Percentiles rank a stretch among this genome's conserved stretches.
Conservation (phyloP, 2,797 vertebrate species). For the Myotis planiceps region DNA sequence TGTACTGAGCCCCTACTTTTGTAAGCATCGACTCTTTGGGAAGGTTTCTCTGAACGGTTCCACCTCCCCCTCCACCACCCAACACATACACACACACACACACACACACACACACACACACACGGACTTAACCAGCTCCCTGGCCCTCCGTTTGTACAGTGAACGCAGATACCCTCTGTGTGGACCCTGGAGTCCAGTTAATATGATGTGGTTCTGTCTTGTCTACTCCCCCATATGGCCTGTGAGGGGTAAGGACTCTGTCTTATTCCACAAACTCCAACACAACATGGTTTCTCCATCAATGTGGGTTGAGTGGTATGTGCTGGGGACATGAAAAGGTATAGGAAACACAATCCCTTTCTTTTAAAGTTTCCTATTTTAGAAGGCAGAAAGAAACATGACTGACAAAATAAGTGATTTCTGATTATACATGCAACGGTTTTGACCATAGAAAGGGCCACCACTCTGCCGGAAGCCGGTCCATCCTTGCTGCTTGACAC, state of each 20-base stretch:
- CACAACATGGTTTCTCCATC: background rate
- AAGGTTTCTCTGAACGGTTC: background rate
- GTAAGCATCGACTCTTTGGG: background rate
- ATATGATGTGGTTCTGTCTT: background rate
- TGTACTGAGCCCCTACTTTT: background rate
- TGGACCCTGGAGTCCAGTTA: background rate
- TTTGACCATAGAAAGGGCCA: background rate
- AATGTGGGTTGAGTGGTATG: rapidly evolving
- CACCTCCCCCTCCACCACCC: background rate
- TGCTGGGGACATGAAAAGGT: background rate
- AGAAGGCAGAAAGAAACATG: background rate
- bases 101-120: no score
- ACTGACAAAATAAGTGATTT: background rate
- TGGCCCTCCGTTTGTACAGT: background rate
- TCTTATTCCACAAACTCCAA: background rate
- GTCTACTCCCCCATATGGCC: rapidly evolving
- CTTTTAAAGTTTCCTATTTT: background rate
- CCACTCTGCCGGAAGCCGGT: background rate
- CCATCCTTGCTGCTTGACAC: no score
- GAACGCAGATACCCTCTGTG: background rate
- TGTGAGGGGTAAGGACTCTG: rapidly evolving
- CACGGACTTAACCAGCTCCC: no score
- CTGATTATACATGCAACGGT: rapidly evolving
- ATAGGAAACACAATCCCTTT: background rate
- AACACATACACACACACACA: no score